A percentile compares a stretch with the other conserved stretches of the same genome.
Evolutionary conservation across 2,113 vertebrate genomes (phyloP).

Genomic region (Passer montanus): DNA sequence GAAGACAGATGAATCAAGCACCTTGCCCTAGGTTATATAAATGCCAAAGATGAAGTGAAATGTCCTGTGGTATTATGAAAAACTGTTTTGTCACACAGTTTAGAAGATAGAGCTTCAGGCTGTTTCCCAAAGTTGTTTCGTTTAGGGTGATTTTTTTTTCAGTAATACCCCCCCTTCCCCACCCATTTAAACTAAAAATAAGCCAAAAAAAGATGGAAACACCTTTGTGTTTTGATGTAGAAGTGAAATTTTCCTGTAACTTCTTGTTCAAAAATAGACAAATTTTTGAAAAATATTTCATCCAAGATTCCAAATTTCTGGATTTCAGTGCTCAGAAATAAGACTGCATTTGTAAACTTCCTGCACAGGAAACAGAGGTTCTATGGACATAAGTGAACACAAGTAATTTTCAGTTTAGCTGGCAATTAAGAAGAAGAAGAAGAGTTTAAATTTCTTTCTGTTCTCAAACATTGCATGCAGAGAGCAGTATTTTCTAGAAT

Average conservation of each 20-base stretch:
- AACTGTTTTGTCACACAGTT: not conserved
- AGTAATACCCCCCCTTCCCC: accelerated
- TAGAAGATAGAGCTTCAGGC: not conserved
- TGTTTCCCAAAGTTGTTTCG: not conserved
- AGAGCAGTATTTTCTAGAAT: not conserved
- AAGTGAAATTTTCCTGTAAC: not conserved
- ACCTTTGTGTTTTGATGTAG: not conserved
- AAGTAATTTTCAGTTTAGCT: not conserved
- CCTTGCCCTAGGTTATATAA: not conserved
- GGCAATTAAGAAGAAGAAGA: not conserved
- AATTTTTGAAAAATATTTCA: not conserved
- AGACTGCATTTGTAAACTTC: not conserved
- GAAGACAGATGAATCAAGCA: not conserved
- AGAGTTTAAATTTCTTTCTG: not conserved
- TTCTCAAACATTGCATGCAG: not conserved
- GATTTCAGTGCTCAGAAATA: not conserved
- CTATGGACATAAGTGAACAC: not conserved
- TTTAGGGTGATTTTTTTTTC: not conserved
- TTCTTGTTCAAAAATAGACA: not conserved
- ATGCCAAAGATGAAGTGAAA: not conserved
- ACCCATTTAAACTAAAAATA: not conserved
- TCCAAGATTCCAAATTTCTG: not conserved
- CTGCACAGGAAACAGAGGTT: not conserved
- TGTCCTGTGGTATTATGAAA: not conserved
- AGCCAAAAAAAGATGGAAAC: not conserved